phyloP scores from a whole-genome alignment of 2,113 vertebrate genomes.

The Lophotis ruficrista region DNA sequence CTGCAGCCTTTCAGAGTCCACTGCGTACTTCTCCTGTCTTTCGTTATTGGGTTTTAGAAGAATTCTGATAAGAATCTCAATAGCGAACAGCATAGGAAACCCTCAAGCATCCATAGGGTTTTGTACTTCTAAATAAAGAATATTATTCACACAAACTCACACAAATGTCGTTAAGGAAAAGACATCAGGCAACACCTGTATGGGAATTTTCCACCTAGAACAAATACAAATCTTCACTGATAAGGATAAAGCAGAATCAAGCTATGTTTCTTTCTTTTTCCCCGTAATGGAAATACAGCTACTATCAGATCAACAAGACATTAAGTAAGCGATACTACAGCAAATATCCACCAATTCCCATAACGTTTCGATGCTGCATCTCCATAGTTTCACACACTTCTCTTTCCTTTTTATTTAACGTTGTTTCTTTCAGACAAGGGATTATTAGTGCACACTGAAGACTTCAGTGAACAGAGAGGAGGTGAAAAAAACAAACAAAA shows the following conservation, averaged over 20 bases:
- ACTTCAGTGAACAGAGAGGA: background rate
- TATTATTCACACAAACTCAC: background rate
- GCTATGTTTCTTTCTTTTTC: background rate
- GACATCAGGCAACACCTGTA: background rate
- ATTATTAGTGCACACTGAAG: background rate
- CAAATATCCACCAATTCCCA: slow-evolving; percentile 36
- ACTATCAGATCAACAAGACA: slow-evolving; percentile 36
- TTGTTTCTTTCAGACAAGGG: background rate
- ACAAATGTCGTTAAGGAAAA: background rate
- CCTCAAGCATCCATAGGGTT: fast-evolving
- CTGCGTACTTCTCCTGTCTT: background rate
- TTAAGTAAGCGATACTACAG: slow-evolving; percentile 3
- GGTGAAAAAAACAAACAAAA: background rate
- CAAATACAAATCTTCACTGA: fast-evolving
- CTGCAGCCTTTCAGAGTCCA: background rate
- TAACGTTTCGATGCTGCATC: background rate
- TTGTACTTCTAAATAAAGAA: background rate
- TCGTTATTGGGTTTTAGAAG: background rate
- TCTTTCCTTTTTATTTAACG: background rate
- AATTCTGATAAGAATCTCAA: background rate
- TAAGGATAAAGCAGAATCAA: slow-evolving; percentile 19
- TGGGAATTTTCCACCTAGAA: background rate
- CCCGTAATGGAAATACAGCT: slow-evolving; percentile 24
- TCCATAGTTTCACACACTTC: background rate
- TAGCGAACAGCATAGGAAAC: background rate